Evolutionary conservation across 2,113 vertebrate genomes (phyloP), one percentile per base, ranked within the genome.

Genomic region (Plotosus lineatus): DNA sequence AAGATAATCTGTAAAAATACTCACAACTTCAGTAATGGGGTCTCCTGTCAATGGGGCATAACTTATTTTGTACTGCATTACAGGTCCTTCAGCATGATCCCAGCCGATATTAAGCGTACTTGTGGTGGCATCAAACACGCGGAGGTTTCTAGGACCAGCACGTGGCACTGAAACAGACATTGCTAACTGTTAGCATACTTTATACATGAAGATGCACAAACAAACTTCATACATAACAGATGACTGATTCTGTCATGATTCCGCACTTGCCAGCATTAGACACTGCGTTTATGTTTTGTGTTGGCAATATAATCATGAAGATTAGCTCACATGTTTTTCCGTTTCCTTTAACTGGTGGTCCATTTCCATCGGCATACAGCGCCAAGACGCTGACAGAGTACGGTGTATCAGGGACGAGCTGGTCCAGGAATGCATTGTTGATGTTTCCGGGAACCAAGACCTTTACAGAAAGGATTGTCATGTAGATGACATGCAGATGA

Each of bases 11-110:
- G n/a, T 19, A 4, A 15, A 1, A 23, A 44, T 55, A 95, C 98
- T 95, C 87, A 99, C 98, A 26, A 95, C 96, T 93, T 98, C 95
- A 14, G 96, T 97, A 0, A 97, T 96, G 33, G 97, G 96, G 81
- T 97, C 97, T 65, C 97, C 97, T 1, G 92, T 92, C 21, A 93
- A 89, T 33, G 97, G 95, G 14, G 96, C 95, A 79, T 97, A 99
- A 87, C 92, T 87, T 38, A 99, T 95, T 87, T 88, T 93, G 87
- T 99, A 99, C 69, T 98, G 97, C 76, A 94, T 93, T 9, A 99
- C 97, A 0, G 95, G 95, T 0, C 98, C 98, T 61, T 98, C 97
- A 0, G 97, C 98, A 42, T 98, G 97, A 79, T 98, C 97, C 98
- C 98, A 99, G 79, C 93, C 90, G 0, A 98, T 93, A 78, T 94